Evolutionary conservation across 2,797 vertebrate genomes (phyloP), one percentile per base, ranked within the genome.

Genomic region (Anguilla pacifica): DNA sequence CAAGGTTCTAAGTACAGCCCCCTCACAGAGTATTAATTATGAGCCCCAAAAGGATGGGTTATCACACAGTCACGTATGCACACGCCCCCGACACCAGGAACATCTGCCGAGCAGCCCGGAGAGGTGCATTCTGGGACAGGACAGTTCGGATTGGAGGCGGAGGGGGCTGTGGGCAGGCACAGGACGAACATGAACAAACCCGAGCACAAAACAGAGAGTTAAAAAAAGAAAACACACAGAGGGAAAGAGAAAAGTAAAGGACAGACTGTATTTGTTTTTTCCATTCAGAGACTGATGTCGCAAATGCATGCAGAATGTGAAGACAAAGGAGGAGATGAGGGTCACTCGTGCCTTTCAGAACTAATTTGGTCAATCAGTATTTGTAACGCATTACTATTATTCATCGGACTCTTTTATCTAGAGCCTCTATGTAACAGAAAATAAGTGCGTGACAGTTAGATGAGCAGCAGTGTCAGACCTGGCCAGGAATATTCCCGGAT

Each of bases 91-190:
- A 89, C 86, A 87, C 90, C 84, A 72, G 35, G 89, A 93, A 95
- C 95, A 95, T 95, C 94, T 95, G 94, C 92, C 81, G 28, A 22
- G 87, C 94, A 95, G 94, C 93, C 91, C 81, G 0, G 4, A 83
- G 92, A 87, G 92, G 88, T 95, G 94, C 95, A 95, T 93, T 93
- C 61, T 95, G 95, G 95, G 95, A 94, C 55, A 53, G 59, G 87
- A 35, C 25, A 55, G 90, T 86, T 85, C 35, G 85, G 55, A 2
- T 10, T 13, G 13, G 11, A 57, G 55, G 10, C 11, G 89, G 55
- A 55, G 88, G 86, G 84, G 89, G 89, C 88, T 91, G 61, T 91
- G 91, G 92, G 94, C 92, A 92, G 39, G 89, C 90, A 92, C 86
- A 88, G 86, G 91, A 88, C 19, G 70, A 25, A 85, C 39, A 6